Base-by-base conservation (phyloP, 2,113 vertebrate species). In the Nothoprocta perdicaria region DNA sequence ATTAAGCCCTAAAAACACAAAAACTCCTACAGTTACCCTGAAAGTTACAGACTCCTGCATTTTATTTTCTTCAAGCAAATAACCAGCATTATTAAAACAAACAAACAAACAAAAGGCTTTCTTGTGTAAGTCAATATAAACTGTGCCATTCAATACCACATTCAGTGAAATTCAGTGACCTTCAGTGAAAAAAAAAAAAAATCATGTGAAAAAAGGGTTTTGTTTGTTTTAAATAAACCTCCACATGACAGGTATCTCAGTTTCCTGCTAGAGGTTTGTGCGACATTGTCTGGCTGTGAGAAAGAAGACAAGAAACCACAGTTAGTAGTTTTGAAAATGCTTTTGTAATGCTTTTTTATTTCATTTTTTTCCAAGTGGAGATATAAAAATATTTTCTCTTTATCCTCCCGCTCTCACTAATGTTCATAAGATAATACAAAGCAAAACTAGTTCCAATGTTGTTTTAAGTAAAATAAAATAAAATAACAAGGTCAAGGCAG, bases 331-430 rank as follows among this genome's bases (percentile, higher is more conserved):
- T 67, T 76, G 41, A 53, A 91, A 86, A 50, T 4, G 2, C 24
- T 75, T 88, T 76, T 79, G 61, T 91, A 50, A 50, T 14, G 35
- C 10, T 52, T 35, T 89, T 91, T 87, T 89, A 89, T 91, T 92
- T 53, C 11, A 71, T 17, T 26, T 57, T 95, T 85, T 68, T 95
- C 68, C 68, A 85, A 95, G 61, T 41, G 77, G 2, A 1, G 61
- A 46, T 87, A 85, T 9, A 33, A 80, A 91, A 80, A 66, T 80
- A 60, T 67, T 63, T 63, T 26, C 61, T 26, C 35, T 22, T 38
- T 26, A 14, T 63, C 15, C 26, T 63, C 23, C 40, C 61, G 24
- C 24, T 40, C 26, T 40, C 12, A 17, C 27, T 17, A 57, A 57
- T 10, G 29, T 57, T 57, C 29, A 57, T 57, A 57, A 57, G 9